Evolutionary conservation across 30 jellyfish, hydroid and myxozoan genomes (phyloP).

Genomic region (Mastigias papua): DNA sequence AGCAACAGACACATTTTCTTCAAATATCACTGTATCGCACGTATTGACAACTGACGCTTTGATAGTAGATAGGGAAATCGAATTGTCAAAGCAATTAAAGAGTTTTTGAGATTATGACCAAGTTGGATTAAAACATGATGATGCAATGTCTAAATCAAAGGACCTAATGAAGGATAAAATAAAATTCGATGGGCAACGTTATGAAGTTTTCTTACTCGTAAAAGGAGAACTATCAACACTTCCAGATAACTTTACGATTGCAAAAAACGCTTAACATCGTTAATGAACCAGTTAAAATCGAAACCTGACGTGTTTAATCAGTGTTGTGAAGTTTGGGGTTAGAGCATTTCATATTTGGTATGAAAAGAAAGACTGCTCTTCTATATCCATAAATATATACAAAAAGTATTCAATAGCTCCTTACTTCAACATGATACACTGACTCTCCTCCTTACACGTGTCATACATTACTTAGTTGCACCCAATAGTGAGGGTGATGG

Average conservation of each 20-base stretch:
- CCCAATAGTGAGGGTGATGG: slow-evolving; percentile 48
- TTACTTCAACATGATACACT: no score
- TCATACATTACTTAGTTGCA: no score
- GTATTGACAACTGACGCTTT: slow-evolving; percentile 12
- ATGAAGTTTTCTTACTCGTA: slow-evolving; percentile 21
- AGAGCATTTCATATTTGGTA: not conserved
- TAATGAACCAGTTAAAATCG: not conserved
- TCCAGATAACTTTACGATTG: slow-evolving; percentile 33
- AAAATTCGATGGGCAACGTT: slow-evolving; percentile 1
- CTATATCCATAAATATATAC: not conserved
- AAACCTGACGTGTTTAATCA: no score
- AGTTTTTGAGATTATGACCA: slow-evolving; percentile 23
- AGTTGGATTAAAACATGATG: slow-evolving; percentile 24
- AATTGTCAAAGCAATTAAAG: not conserved
- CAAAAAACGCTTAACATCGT: not conserved
- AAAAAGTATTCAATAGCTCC: not conserved
- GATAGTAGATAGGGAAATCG: not conserved
- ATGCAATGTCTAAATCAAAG: not conserved
- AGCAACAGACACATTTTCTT: not conserved
- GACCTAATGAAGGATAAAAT: slow-evolving; percentile 29
- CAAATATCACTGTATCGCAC: not conserved
- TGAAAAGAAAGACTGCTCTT: not conserved
- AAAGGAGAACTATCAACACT: not conserved
- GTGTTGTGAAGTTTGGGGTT: not conserved
- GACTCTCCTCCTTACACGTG: no score